phyloP scores from a whole-genome alignment of 2,888 invertebrate species.

The Brachyptera putata region DNA sequence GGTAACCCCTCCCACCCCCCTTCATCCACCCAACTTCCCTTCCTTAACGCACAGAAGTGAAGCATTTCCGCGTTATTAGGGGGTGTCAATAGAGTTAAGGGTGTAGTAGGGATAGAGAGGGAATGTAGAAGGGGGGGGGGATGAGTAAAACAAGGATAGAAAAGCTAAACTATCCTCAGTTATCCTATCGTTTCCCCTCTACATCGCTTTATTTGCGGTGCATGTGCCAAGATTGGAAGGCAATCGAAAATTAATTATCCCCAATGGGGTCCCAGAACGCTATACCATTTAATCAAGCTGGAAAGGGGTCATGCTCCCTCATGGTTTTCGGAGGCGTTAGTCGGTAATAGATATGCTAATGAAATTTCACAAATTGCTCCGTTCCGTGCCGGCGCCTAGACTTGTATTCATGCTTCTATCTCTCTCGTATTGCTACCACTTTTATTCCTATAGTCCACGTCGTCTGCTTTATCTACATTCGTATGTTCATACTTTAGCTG shows the following conservation, averaged over 20 bases:
- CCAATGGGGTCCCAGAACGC: slow-evolving; percentile 37
- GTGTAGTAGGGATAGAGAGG: background rate
- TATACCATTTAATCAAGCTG: slow-evolving; percentile 35
- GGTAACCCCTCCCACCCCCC: slow-evolving; percentile 9
- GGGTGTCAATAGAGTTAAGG: slow-evolving; percentile 28
- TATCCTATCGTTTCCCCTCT: slow-evolving; percentile 21
- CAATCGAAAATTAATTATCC: slow-evolving; percentile 43
- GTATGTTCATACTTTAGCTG: slow-evolving; percentile 9
- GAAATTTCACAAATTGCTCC: slow-evolving; percentile 39
- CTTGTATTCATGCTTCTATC: background rate
- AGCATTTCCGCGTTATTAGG: slow-evolving; percentile 15
- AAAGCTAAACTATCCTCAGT: background rate
- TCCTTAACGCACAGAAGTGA: background rate
- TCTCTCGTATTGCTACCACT: background rate
- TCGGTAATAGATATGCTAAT: slow-evolving; percentile 39
- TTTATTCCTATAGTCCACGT: background rate
- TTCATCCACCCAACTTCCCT: slow-evolving; percentile 18
- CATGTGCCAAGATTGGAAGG: slow-evolving; percentile 37
- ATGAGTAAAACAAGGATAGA: background rate
- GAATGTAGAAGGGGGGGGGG: slow-evolving; percentile 1
- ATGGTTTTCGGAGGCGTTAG: slow-evolving; percentile 30
- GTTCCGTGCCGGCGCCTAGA: slow-evolving; percentile 17
- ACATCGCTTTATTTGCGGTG: slow-evolving; percentile 32
- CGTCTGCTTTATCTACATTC: slow-evolving; percentile 6
- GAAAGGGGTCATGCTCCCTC: slow-evolving; percentile 30